These are phyloP conservation scores for Halcyon smyrnensis DNA, from an alignment of 2,797 vertebrate genomes.

Conservation along the genomic window DNA sequence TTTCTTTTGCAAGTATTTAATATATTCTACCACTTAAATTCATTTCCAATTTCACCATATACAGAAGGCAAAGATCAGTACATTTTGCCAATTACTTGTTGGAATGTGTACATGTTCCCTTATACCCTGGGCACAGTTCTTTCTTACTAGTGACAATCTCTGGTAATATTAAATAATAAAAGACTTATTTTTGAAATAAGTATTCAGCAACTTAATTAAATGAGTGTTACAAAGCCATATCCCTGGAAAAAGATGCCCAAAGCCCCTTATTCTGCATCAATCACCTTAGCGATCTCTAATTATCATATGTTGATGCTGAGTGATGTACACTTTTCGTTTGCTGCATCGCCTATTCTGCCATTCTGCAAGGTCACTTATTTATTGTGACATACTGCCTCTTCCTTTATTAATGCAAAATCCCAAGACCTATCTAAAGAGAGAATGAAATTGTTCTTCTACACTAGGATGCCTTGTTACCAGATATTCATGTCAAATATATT, in stretches of 20 bases:
- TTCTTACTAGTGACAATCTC: not conserved
- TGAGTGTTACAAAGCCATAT: not conserved
- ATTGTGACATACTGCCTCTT: not conserved
- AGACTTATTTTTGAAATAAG: not conserved
- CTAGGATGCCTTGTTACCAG: not conserved
- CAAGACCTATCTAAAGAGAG: not conserved
- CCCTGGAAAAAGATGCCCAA: not conserved
- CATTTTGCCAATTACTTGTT: not conserved
- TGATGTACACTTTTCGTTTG: not conserved
- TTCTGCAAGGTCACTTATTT: not conserved
- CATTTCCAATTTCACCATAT: not conserved
- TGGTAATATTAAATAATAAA: not conserved
- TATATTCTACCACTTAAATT: not conserved
- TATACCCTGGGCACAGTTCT: not conserved
- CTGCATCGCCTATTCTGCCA: not conserved
- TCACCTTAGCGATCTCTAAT: not conserved
- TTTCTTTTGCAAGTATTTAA: not conserved
- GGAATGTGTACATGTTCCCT: not conserved
- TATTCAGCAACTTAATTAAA: not conserved
- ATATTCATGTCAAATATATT: not conserved
- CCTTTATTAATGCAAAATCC: not conserved
- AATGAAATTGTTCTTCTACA: not conserved
- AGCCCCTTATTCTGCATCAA: not conserved
- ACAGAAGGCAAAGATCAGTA: not conserved
- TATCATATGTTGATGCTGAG: not conserved